Evolutionary conservation across 2,888 invertebrate genomes (phyloP).

Genomic region (Pemphredon lugubris): DNA sequence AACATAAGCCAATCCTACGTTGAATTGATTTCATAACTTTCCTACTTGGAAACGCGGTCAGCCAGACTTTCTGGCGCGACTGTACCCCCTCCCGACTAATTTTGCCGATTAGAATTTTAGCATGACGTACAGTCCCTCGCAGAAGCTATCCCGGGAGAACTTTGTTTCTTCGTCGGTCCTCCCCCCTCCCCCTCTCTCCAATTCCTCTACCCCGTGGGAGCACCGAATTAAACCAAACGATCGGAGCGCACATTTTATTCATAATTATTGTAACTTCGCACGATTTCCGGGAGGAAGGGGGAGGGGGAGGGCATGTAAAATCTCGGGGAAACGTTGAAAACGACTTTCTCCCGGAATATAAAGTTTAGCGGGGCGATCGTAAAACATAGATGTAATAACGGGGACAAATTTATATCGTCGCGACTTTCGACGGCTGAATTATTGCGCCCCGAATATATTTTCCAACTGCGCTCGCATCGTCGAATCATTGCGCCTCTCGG

Average conservation of each 20-base stretch:
- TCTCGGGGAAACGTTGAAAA: background rate
- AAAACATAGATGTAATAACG: background rate
- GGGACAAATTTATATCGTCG: conserved; percentile 23
- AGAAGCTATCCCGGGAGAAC: conserved; percentile 47
- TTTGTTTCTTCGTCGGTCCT: conserved; percentile 25
- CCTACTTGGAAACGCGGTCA: conserved; percentile 76
- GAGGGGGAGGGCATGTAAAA: conserved; percentile 3
- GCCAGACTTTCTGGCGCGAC: conserved; percentile 68
- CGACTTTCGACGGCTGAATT: background rate
- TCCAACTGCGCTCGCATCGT: background rate
- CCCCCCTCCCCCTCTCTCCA: background rate
- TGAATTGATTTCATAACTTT: conserved; percentile 77
- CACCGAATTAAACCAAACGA: no score
- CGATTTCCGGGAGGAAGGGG: no score
- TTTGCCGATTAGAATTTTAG: conserved; percentile 79
- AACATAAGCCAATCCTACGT: conserved; percentile 40
- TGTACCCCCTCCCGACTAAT: conserved; percentile 75
- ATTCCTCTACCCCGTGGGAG: background rate
- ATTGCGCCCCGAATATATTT: conserved; percentile 4
- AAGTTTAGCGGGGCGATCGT: background rate
- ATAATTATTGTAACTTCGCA: conserved; percentile 33
- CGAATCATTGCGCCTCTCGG: conserved; percentile 41
- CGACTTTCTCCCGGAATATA: conserved; percentile 8
- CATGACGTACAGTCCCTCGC: conserved; percentile 67
- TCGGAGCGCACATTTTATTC: conserved; percentile 4